phyloP scores from a whole-genome alignment of 1,140 invertebrate species.

The Triops cancriformis region DNA sequence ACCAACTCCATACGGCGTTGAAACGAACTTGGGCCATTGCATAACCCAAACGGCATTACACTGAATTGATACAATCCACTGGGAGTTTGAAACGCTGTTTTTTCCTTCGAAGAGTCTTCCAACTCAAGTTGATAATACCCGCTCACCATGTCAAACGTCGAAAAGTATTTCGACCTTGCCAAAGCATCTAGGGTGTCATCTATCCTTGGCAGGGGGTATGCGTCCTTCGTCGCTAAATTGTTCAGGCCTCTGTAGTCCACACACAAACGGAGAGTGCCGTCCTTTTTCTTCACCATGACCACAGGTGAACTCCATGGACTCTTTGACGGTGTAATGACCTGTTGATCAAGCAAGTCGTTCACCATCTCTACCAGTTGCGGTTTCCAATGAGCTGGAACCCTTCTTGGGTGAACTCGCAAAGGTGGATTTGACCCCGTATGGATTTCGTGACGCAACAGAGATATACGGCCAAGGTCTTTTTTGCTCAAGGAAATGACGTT shows the following conservation, averaged over 20 bases:
- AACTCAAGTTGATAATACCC: slow-evolving; percentile 41
- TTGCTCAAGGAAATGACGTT: background rate
- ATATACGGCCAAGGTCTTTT: background rate
- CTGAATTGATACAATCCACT: too few relatives aligned
- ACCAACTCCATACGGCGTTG: slow-evolving; percentile 30
- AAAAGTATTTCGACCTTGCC: slow-evolving; percentile 32
- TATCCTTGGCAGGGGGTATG: too few relatives aligned
- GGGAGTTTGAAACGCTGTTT: slow-evolving; percentile 40
- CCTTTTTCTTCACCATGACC: slow-evolving; percentile 28
- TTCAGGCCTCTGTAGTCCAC: too few relatives aligned
- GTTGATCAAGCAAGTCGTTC: slow-evolving; percentile 19
- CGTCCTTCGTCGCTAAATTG: too few relatives aligned
- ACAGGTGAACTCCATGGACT: slow-evolving; percentile 26
- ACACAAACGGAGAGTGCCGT: slow-evolving; percentile 33
- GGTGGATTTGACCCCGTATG: background rate
- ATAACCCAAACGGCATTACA: too few relatives aligned
- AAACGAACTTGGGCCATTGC: slow-evolving; percentile 29
- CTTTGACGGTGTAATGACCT: slow-evolving; percentile 22
- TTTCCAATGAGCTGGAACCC: background rate
- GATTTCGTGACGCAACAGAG: background rate
- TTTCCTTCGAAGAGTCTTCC: slow-evolving; percentile 33
- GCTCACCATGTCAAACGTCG: slow-evolving; percentile 33
- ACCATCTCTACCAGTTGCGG: background rate
- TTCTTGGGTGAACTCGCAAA: background rate
- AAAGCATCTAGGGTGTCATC: too few relatives aligned